phyloP scores from a whole-genome alignment of 2,888 invertebrate species.

The Platypus cylindrus region DNA sequence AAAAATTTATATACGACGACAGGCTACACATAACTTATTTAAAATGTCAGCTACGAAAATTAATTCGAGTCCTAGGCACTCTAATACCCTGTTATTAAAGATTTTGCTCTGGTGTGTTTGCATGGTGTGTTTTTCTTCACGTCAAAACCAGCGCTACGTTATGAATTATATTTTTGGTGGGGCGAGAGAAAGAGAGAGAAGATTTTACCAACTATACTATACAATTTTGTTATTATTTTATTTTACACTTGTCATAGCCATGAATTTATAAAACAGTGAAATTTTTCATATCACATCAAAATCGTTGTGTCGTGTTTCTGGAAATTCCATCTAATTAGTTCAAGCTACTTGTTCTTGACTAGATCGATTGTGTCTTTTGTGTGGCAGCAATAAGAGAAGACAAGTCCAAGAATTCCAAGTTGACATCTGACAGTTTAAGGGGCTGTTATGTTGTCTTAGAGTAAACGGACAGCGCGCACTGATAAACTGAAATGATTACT shows the following conservation, averaged over 20 bases:
- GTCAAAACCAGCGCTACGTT: slow-evolving; percentile 26
- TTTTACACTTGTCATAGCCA: too few species aligned
- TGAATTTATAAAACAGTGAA: too few species aligned
- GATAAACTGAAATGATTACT: slow-evolving; percentile 23
- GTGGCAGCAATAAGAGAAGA: too few species aligned
- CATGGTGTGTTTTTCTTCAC: slow-evolving; percentile 24
- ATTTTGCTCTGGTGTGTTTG: slow-evolving; percentile 19
- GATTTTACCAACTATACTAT: too few species aligned
- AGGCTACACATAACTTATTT: slow-evolving; percentile 32
- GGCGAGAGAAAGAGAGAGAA: too few species aligned
- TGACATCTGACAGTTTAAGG: slow-evolving; percentile 32
- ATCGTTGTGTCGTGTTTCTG: too few species aligned
- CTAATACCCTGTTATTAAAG: slow-evolving; percentile 28
- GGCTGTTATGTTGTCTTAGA: slow-evolving; percentile 28
- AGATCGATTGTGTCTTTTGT: too few species aligned
- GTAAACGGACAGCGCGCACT: slow-evolving; percentile 19
- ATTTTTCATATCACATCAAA: too few species aligned
- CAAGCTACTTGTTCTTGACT: too few species aligned
- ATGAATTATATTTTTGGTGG: slow-evolving; percentile 29
- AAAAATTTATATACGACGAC: slow-evolving; percentile 32
- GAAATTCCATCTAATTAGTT: too few species aligned
- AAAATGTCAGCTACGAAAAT: slow-evolving; percentile 31
- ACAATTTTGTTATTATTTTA: too few species aligned
- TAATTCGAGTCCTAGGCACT: slow-evolving; percentile 29
- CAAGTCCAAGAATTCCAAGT: slow-evolving; percentile 26